phyloP scores from a whole-genome alignment of 2,888 invertebrate species.

The Lithophane semibrunnea region DNA sequence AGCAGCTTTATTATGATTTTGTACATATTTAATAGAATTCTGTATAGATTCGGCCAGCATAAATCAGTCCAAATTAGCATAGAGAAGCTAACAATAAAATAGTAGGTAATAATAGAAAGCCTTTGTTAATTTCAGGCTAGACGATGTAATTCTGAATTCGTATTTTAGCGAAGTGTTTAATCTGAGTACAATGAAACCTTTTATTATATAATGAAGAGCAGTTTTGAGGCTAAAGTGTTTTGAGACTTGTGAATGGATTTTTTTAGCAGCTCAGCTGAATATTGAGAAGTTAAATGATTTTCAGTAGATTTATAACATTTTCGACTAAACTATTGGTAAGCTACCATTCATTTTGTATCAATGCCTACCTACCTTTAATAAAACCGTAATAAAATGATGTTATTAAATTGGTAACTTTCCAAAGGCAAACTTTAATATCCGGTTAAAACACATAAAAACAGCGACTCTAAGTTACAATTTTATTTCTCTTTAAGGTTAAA shows the following conservation, averaged over 20 bases:
- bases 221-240: conserved; percentile 6
- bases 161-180: conserved; percentile 34
- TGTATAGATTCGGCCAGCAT: background rate
- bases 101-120: conserved; percentile 31
- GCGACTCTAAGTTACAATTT: background rate
- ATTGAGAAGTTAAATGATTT: background rate
- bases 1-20: conserved; percentile 3
- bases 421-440: background rate
- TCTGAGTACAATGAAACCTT: conserved; percentile 39
- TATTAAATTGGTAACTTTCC: background rate
- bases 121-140: conserved; percentile 38
- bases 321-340: background rate
- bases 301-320: background rate
- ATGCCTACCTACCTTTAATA: too few relatives aligned
- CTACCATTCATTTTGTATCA: too few relatives aligned
- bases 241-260: background rate
- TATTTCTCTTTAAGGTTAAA: background rate
- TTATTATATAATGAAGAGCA: conserved; percentile 9
- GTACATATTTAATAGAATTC: too few relatives aligned
- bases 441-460: background rate
- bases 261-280: background rate
- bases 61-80: conserved; percentile 42
- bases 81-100: conserved; percentile 30
- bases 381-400: background rate
- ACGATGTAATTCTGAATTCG: conserved; percentile 44